Evolutionary conservation across 2,113 vertebrate species (phyloP), one percentile per base, ranked within the genome.

Genomic region (Podarcis muralis): DNA sequence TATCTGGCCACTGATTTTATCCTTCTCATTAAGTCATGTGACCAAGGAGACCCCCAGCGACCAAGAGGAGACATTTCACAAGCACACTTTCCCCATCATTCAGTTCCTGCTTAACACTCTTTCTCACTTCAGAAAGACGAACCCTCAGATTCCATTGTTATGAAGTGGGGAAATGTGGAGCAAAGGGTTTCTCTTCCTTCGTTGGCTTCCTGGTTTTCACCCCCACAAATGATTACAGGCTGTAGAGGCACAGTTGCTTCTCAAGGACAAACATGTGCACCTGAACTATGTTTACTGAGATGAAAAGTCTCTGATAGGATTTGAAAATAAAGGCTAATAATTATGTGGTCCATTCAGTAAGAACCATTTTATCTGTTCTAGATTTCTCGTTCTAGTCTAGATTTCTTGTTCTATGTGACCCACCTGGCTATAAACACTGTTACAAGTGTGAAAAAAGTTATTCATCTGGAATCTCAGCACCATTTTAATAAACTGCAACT

Each of bases 11-110:
- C 37, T 35, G 35, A 40, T 32, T 62, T 43, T 27, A 35, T 13
- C 15, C 76, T 84, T n/a, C 11, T 9, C 48, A 25, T 22, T 27
- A n/a, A 37, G 23, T 3, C 5, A 5, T 23, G 8, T 65, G 25
- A 30, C 76, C 83, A 57, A 91, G 92, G 94, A 90, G 94, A 94
- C 95, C 95, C 85, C 95, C 95, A 95, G 94, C 95, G 95, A 95
- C 82, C 86, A 84, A 59, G 65, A 48, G 35, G 74, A 72, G 15
- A 40, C 53, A 90, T 43, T 43, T 43, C 43, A 43, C 43, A 43
- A 43, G 43, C 43, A 43, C 43, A 43, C 43, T 43, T 43, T 43
- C 43, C 43, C 43, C 43, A 43, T 43, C 6, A 43, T 43, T 43
- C 43, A 43, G 43, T 43, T 43, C 43, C 43, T 37, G 18, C 12